A percentile compares a stretch with the other conserved stretches of the same genome.
Evolutionary conservation across 37 sponge, comb jelly and placozoan genomes (phyloP).

Genomic region (Halisarca cf. caerulea): DNA sequence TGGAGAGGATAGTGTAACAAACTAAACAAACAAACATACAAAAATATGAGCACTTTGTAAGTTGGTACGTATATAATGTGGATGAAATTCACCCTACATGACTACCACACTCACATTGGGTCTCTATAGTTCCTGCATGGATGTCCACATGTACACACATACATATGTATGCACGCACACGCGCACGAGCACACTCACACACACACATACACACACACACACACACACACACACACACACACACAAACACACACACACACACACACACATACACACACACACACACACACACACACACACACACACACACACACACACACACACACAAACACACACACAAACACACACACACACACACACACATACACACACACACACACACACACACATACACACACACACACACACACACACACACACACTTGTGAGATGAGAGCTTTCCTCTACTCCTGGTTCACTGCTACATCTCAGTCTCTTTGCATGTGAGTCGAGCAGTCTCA

Average conservation of each 20-base stretch:
- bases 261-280: neutral
- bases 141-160: neutral
- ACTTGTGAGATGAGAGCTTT: neutral
- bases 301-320: neutral
- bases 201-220: too few species aligned
- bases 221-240: too few species aligned
- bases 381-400: neutral
- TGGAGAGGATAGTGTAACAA: neutral
- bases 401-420: neutral
- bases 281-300: neutral
- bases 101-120: too few species aligned
- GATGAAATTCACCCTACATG: too few species aligned
- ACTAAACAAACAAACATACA: too few species aligned
- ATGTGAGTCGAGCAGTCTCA: neutral
- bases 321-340: neutral
- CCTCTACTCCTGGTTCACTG: neutral
- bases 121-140: too few species aligned
- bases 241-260: neutral
- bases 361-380: neutral
- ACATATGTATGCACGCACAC: neutral
- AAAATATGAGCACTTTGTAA: too few species aligned
- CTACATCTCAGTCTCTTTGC: neutral
- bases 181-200: too few species aligned
- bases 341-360: neutral
- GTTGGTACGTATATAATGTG: too few species aligned